Evolutionary conservation across 2,888 invertebrate genomes (phyloP).

Genomic region (Macaria liturata): DNA sequence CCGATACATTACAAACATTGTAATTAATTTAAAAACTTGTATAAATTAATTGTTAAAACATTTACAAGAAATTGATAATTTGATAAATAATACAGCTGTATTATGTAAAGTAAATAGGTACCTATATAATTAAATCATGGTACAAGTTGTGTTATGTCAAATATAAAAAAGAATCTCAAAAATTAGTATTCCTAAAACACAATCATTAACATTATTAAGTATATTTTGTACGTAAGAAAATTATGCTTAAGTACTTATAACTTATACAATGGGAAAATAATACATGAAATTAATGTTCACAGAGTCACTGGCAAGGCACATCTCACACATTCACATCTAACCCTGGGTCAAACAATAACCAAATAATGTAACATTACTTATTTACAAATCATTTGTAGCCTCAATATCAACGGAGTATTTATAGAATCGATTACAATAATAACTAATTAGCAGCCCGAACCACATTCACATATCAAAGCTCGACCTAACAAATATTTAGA

Average conservation of each 20-base stretch:
- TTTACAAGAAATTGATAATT: too few relatives aligned
- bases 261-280: slow-evolving; percentile 33
- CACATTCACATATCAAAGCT: slow-evolving; percentile 1
- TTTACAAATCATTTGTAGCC: slow-evolving; percentile 41
- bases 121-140: too few relatives aligned
- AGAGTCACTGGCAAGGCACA: slow-evolving; percentile 60
- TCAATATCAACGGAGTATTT: slow-evolving; percentile 28
- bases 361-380: slow-evolving; percentile 30
- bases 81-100: too few relatives aligned
- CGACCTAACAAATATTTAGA: slow-evolving; percentile 7
- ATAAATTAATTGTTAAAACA: too few relatives aligned
- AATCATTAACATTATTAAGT: slow-evolving; percentile 19
- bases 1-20: too few relatives aligned
- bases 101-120: too few relatives aligned
- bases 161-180: slow-evolving; percentile 20
- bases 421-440: slow-evolving; percentile 12
- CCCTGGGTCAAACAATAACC: slow-evolving; percentile 28
- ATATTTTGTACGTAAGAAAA: slow-evolving; percentile 37
- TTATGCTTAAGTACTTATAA: slow-evolving; percentile 42
- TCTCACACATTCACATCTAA: slow-evolving; percentile 35
- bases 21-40: too few relatives aligned
- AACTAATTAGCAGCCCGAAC: slow-evolving; percentile 20
- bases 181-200: slow-evolving; percentile 10
- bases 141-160: too few relatives aligned
- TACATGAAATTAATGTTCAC: slow-evolving; percentile 42